These are phyloP conservation scores for Circaetus gallicus DNA, from an alignment of 2,113 vertebrate genomes.

Conservation along the genomic window DNA sequence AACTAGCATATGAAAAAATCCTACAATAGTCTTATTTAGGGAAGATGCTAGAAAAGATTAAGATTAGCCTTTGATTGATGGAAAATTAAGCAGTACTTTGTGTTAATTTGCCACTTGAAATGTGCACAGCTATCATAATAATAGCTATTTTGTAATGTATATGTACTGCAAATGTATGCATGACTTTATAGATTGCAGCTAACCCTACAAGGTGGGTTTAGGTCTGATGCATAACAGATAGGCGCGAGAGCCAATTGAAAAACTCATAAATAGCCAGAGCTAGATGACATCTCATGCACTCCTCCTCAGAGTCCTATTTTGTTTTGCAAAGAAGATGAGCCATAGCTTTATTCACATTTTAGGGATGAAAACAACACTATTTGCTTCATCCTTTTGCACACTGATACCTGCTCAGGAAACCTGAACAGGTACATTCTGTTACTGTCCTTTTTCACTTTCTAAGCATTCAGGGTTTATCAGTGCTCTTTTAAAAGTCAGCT, in stretches of 20 bases:
- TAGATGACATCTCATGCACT: not conserved
- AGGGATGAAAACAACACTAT: not conserved
- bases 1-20: not conserved
- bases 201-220: not conserved
- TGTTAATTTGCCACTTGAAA: not conserved
- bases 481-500: not conserved
- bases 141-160: not conserved
- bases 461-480: not conserved
- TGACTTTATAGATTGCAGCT: not conserved
- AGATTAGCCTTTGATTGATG: not conserved
- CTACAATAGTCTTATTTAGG: not conserved
- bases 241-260: not conserved
- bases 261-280: not conserved
- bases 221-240: not conserved
- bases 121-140: not conserved
- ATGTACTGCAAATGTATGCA: not conserved
- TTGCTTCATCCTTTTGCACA: not conserved
- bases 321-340: not conserved
- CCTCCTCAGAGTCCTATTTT: not conserved
- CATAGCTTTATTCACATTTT: not conserved
- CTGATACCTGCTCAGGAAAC: not conserved
- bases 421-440: not conserved
- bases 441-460: not conserved
- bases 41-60: not conserved
- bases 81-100: not conserved